These are phyloP conservation scores for Trissonchulus sp. DNA, from an alignment of 2,888 invertebrate species.

Conservation along the genomic window DNA sequence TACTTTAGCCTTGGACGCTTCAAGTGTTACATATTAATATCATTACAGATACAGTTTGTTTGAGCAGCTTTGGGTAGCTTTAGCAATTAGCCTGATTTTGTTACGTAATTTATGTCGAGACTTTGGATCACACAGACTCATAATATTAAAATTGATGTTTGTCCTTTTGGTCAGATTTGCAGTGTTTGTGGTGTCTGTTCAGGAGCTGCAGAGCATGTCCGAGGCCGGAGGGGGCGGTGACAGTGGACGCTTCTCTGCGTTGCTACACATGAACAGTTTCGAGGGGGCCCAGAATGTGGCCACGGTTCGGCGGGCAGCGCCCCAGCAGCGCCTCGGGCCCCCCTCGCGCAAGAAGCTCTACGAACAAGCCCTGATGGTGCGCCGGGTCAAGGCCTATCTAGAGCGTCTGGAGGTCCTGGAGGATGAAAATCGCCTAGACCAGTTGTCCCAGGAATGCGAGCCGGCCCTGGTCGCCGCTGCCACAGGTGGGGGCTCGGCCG, in stretches of 20 bases:
- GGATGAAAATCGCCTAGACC: slow-evolving; percentile 81
- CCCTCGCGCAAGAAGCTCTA: slow-evolving; percentile 45
- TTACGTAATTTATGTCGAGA: too few species aligned
- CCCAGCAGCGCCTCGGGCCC: slow-evolving; percentile 26
- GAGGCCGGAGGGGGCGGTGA: slow-evolving; percentile 18
- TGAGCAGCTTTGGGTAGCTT: too few species aligned
- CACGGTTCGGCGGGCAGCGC: slow-evolving; percentile 39
- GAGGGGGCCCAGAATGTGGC: slow-evolving; percentile 43
- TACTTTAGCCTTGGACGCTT: too few species aligned
- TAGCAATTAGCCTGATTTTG: too few species aligned
- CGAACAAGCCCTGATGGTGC: slow-evolving; percentile 80
- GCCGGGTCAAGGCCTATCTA: slow-evolving; percentile 89
- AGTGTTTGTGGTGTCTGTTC: slow-evolving; percentile 27
- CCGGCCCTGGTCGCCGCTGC: slow-evolving; percentile 33
- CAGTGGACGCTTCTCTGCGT: slow-evolving; percentile 41
- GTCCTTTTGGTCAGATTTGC: too few species aligned
- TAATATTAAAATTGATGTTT: too few species aligned
- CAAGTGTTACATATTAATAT: too few species aligned
- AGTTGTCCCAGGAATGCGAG: slow-evolving; percentile 83
- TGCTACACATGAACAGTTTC: slow-evolving; percentile 46
- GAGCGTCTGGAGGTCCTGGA: slow-evolving; percentile 82
- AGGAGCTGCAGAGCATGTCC: slow-evolving; percentile 32
- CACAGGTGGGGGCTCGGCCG: not conserved
- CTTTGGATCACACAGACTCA: too few species aligned
- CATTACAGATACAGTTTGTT: too few species aligned